Base-by-base conservation (phyloP, 2,888 invertebrate species). In the Luperina testacea region DNA sequence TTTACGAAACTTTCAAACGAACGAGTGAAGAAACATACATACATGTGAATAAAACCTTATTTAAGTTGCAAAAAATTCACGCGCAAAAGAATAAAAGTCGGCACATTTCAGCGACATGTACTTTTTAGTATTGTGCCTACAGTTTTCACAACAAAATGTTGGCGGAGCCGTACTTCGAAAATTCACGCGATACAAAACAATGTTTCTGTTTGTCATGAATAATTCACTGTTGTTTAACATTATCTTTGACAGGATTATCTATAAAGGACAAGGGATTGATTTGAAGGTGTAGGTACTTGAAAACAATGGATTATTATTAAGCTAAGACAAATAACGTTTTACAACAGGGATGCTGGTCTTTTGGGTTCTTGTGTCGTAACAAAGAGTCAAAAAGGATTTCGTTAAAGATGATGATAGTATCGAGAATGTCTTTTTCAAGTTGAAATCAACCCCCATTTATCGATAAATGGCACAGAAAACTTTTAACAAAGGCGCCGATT, bases 191-290 rank as follows among this genome's bases (percentile, higher is more conserved):
- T 74, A 75, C 77, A 75, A 79, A 78, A 75, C 76, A 87, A 13
- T 65, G 64, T 75, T 86, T 78, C 63, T 72, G 80, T 68, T 75
- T 53, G 65, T 65, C 71, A 87, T 85, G 83, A 85, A 87, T 87
- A 79, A 87, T 87, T 83, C 87, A 87, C 70, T 74, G 78, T 87
- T 82, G 74, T 78, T 80, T 53, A 78, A 87, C 84, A 82, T 80
- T 78, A 87, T 87, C 78, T 83, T 69, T 76, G 81, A 85, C 27
- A 65, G 83, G 79, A 70, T 81, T 75, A 86, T 85, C 78, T 80
- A 83, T 78, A 83, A 82, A 81, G 74, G 77, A 81, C 75, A 80
- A 80, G 80, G 87, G 83, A 83, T 87, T 84, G 86, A 88, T 90
- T 85, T 82, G 73, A 86, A 81, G 81, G 75, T 72, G 75, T 87